Conservation (phyloP, 2,113 vertebrate genomes). For the Trematocara nigrifrons region DNA sequence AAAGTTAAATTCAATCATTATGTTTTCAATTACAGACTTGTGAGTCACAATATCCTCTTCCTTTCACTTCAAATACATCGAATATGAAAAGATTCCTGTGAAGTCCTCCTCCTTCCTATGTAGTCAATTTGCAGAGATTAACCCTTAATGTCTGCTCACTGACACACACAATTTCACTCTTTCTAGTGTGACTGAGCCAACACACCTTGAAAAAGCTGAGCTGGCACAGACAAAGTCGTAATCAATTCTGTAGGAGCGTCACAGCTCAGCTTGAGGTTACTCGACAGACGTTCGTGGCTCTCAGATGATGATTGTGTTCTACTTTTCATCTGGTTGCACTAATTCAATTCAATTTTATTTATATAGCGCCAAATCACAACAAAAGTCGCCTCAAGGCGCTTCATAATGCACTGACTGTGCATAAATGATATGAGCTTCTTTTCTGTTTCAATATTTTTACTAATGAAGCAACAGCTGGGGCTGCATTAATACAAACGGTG, state of each 20-base stretch:
- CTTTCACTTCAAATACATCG: neutral
- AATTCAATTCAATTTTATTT: too few species aligned
- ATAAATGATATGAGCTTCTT: neutral
- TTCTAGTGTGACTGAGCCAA: neutral
- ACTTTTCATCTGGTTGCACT: neutral
- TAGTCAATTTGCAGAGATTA: conserved; percentile 27
- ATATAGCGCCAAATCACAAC: too few species aligned
- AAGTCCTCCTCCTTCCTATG: neutral
- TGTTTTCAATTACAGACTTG: neutral
- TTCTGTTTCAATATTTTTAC: neutral
- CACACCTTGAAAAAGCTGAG: neutral
- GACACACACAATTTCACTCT: neutral
- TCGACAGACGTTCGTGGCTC: neutral
- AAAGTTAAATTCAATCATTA: neutral
- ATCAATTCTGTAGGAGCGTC: neutral
- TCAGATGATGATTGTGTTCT: neutral
- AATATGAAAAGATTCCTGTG: neutral
- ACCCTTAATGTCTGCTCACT: conserved; percentile 23
- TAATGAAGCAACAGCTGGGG: neutral
- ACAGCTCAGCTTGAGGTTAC: neutral
- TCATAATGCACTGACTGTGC: neutral
- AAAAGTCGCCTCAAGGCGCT: too few species aligned
- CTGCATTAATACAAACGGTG: neutral
- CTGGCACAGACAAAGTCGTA: neutral
- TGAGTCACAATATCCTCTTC: neutral